phyloP scores from a whole-genome alignment of 2,113 vertebrate genomes.

The Daboia siamensis region DNA sequence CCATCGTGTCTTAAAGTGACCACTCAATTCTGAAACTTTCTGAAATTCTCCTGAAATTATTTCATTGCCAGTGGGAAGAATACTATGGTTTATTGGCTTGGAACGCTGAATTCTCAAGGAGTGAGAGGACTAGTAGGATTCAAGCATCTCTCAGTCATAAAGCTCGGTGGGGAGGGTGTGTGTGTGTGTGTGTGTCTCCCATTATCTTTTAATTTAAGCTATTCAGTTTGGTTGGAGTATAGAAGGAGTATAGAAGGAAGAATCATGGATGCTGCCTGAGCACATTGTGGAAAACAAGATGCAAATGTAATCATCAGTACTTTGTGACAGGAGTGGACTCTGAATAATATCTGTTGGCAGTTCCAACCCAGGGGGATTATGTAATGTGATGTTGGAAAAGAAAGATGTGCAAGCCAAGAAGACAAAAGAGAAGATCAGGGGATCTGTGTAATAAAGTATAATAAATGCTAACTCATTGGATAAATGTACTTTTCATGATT shows the following conservation, averaged over 20 bases:
- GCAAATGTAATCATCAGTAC: neutral
- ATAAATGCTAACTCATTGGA: neutral
- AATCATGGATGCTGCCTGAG: neutral
- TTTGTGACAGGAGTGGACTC: neutral
- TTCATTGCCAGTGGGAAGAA: neutral
- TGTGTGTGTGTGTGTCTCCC: neutral
- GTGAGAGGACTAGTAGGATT: neutral
- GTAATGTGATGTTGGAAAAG: neutral
- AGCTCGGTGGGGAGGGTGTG: neutral
- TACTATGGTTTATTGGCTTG: neutral
- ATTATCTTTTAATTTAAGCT: neutral
- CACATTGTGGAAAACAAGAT: neutral
- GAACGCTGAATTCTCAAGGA: neutral
- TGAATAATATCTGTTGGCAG: neutral
- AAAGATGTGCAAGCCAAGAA: neutral
- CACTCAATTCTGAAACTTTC: neutral
- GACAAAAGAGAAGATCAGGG: neutral
- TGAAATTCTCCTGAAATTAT: neutral
- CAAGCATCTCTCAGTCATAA: neutral
- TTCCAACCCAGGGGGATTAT: neutral
- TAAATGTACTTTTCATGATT: neutral
- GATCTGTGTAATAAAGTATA: neutral
- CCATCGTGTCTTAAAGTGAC: neutral
- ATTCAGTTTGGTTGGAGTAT: neutral
- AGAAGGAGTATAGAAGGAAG: neutral